phyloP scores from a whole-genome alignment of 2,113 vertebrate genomes.

The Cairina moschata region DNA sequence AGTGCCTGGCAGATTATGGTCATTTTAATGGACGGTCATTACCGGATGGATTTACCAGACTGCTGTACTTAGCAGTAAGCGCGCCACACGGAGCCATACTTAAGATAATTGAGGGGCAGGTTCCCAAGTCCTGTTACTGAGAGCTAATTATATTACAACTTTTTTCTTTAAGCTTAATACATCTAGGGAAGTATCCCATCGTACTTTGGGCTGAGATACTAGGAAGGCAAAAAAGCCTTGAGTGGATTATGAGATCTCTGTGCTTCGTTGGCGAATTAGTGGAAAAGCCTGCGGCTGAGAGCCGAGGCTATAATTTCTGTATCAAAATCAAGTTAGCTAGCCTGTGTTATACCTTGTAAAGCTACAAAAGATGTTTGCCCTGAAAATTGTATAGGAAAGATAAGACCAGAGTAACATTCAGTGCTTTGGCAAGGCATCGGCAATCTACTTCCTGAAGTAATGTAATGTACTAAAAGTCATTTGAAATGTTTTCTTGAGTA shows the following conservation, averaged over 20 bases:
- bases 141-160: not conserved
- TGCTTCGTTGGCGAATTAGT: not conserved
- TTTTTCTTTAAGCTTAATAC: not conserved
- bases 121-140: not conserved
- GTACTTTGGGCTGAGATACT: not conserved
- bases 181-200: rapidly evolving
- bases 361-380: not conserved
- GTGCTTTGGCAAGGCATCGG: not conserved
- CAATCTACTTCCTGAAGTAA: not conserved
- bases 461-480: not conserved
- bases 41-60: not conserved
- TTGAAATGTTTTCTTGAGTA: not conserved
- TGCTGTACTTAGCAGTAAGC: not conserved
- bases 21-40: not conserved
- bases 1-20: not conserved
- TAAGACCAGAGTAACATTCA: not conserved
- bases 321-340: not conserved
- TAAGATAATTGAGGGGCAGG: not conserved
- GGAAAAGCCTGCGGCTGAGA: not conserved
- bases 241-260: rapidly evolving
- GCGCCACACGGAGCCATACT: not conserved
- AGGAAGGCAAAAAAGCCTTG: not conserved
- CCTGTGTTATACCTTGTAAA: not conserved
- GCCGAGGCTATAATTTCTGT: not conserved
- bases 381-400: not conserved